These are phyloP conservation scores for Caenorhabditis zanzibari DNA, from an alignment of 2,888 invertebrate genomes.

Conservation along the genomic window DNA sequence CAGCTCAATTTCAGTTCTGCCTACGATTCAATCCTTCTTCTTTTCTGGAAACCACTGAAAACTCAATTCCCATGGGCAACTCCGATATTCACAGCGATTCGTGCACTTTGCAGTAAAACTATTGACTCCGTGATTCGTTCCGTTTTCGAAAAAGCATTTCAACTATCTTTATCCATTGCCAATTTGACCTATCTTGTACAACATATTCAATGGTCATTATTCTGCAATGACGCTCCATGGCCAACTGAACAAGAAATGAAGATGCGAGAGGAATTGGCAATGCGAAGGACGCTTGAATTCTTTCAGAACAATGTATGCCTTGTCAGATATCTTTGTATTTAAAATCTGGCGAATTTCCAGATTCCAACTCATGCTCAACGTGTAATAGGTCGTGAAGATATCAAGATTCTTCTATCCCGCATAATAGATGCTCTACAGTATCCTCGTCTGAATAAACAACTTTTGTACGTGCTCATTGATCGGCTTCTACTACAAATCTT, in stretches of 20 bases:
- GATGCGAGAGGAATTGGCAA: slow-evolving; percentile 77
- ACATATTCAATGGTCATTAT: slow-evolving; percentile 70
- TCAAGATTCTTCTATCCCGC: slow-evolving; percentile 56
- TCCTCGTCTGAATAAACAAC: slow-evolving; percentile 87
- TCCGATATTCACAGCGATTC: slow-evolving; percentile 41
- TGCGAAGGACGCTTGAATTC: slow-evolving; percentile 74
- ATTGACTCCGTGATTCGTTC: slow-evolving; percentile 40
- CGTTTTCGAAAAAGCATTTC: slow-evolving; percentile 27
- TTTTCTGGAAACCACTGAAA: slow-evolving; percentile 52
- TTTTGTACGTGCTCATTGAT: slow-evolving; percentile 90
- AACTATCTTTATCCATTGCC: slow-evolving; percentile 47
- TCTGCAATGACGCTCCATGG: slow-evolving; percentile 67
- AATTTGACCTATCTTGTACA: slow-evolving; percentile 67
- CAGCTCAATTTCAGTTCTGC: slow-evolving; percentile 30
- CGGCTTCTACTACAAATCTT: slow-evolving; percentile 56
- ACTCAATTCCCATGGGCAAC: slow-evolving; percentile 22
- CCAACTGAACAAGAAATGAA: slow-evolving; percentile 77
- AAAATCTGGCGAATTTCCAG: slow-evolving; percentile 48
- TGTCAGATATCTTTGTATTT: no score
- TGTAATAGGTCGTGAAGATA: slow-evolving; percentile 62
- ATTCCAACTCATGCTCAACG: slow-evolving; percentile 58
- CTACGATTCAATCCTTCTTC: slow-evolving; percentile 51
- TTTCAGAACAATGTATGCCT: slow-evolving; percentile 55
- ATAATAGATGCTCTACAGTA: slow-evolving; percentile 85
- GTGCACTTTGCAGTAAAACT: slow-evolving; percentile 40